Evolutionary conservation across 2,888 invertebrate genomes (phyloP), one percentile per base, ranked within the genome.

Genomic region (Melikaiella ostensackeni): DNA sequence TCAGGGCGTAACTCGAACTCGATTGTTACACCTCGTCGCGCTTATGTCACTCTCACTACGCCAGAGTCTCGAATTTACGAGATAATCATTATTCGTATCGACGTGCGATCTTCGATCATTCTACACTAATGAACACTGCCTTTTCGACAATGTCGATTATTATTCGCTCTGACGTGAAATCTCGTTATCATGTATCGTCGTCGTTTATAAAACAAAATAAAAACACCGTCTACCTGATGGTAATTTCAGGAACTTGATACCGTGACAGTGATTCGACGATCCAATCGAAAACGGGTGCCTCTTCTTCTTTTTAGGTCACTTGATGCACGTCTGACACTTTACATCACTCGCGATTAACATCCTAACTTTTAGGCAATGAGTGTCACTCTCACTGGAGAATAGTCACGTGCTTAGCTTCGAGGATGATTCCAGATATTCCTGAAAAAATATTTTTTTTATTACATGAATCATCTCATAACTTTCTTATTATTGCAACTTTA

Each of bases 21-120:
- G 42, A 42, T 76, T 38, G 66, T 75, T 73, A 64, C 75, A 55
- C 74, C 55, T 55, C 61, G 50, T 64, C n/a, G n/a, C 35, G 21
- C 75, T 66, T 81, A 74, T 77, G 78, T 66, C 66, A 55, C 75
- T 77, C 50, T 21, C n/a, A 9, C n/a, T 50, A n/a, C n/a, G 75
- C 62, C 27, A 16, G n/a, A 6, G 27, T 66, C 16, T 50, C 73
- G 62, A 75, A 75, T 82, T 80, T 80, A 75, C 75, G 78, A 78
- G 77, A 75, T 78, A 80, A 83, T 83, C 80, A 78, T 83, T 80
- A 83, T 82, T 80, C 80, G 80, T 77, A 66, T 79, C 66, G 81
- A 81, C 75, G 74, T 78, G 78, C 57, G 77, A 77, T 80, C 80
- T 80, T 83, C 78, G 78, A 78, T 77, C 70, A 73, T 77, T 73